Conservation (phyloP, 2,797 vertebrate species). For the Gorsachius magnificus region DNA sequence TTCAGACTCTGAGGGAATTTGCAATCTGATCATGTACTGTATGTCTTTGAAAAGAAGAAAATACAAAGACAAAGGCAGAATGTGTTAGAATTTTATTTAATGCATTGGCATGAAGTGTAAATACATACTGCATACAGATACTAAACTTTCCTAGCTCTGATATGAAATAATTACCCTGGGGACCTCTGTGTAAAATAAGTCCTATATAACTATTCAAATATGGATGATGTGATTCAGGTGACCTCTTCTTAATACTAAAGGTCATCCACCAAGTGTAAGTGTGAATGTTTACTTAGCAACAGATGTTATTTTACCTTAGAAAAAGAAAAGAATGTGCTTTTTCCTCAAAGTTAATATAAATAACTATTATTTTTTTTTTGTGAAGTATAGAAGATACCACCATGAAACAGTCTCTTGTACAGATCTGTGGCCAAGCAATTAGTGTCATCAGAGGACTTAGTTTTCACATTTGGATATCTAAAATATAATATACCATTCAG, state of each 20-base stretch:
- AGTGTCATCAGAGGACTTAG: not conserved
- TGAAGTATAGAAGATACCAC: not conserved
- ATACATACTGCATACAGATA: conserved; percentile 49
- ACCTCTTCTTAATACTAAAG: conserved; percentile 42
- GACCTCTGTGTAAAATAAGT: conserved; percentile 62
- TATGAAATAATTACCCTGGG: conserved; percentile 71
- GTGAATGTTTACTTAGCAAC: conserved; percentile 40
- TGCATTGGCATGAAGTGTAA: conserved; percentile 58
- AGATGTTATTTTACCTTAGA: not conserved
- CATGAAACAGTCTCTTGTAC: not conserved
- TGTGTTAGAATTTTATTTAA: conserved; percentile 52
- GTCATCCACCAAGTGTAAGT: conserved; percentile 34
- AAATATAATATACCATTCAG: not conserved
- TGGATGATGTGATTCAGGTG: conserved; percentile 48
- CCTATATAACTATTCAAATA: conserved; percentile 59
- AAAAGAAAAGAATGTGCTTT: not conserved
- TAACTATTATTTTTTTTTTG: not conserved
- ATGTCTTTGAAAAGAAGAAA: conserved; percentile 28
- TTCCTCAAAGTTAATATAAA: not conserved
- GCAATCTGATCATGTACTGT: not conserved
- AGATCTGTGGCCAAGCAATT: not conserved
- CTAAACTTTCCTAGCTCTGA: conserved; percentile 17
- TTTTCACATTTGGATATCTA: not conserved
- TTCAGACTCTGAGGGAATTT: not conserved
- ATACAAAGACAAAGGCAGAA: conserved; percentile 44